These are phyloP conservation scores for Lepidurus arcticus DNA, from an alignment of 1,140 invertebrate species.

Conservation along the genomic window DNA sequence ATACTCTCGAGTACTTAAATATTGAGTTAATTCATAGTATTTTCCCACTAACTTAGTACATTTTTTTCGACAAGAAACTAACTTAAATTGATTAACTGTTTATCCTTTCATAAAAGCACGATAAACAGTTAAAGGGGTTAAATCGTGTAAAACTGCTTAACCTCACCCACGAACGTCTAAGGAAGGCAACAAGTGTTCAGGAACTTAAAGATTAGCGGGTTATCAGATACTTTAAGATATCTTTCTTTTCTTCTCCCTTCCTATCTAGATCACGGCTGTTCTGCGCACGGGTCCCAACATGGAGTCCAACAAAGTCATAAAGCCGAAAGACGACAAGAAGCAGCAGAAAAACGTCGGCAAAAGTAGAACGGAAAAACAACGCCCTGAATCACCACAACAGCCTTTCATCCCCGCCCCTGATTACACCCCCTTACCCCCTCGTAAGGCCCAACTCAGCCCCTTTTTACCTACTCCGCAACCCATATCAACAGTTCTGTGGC, in stretches of 20 bases:
- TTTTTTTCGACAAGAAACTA: too few relatives aligned
- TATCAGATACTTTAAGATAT: slow-evolving; percentile 4
- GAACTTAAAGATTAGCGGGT: background rate
- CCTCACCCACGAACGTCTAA: background rate
- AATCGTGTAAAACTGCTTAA: background rate
- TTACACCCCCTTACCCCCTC: slow-evolving; percentile 32
- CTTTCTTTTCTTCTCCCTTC: background rate
- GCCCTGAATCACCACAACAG: background rate
- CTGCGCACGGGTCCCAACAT: background rate
- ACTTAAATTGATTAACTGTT: too few relatives aligned
- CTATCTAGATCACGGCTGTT: slow-evolving; percentile 1
- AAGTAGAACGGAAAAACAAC: background rate
- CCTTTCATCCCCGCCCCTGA: slow-evolving; percentile 34
- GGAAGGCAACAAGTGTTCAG: background rate
- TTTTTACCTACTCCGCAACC: background rate
- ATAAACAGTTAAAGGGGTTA: too few relatives aligned
- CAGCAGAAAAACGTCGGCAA: background rate
- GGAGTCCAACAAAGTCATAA: slow-evolving; percentile 19
- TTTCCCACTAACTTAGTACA: too few relatives aligned
- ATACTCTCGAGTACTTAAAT: too few relatives aligned
- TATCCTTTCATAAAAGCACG: too few relatives aligned
- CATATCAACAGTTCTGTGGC: background rate
- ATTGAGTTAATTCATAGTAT: too few relatives aligned
- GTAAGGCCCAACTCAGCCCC: slow-evolving; percentile 16
- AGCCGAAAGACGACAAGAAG: slow-evolving; percentile 12